A percentile compares a stretch with the other conserved stretches of the same genome.
These are phyloP conservation scores for Drosophila barbarae DNA, from an alignment of 2,888 invertebrate species.

Conservation along the genomic window DNA sequence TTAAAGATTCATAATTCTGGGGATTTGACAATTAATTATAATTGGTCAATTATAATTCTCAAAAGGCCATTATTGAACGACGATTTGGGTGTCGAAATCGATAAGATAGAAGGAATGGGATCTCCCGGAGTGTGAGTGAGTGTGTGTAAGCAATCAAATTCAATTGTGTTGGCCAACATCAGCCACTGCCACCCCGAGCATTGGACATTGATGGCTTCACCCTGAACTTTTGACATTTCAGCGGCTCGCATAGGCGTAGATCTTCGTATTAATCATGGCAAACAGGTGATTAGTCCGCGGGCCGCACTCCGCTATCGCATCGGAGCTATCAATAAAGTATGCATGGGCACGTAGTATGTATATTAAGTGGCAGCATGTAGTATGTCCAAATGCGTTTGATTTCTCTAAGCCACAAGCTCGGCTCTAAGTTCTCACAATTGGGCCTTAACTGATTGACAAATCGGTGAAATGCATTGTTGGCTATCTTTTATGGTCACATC, in stretches of 20 bases:
- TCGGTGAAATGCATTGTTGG: slow-evolving; percentile 31
- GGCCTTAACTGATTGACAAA: slow-evolving; percentile 22
- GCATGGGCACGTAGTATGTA: slow-evolving; percentile 24
- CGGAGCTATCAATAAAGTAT: slow-evolving; percentile 21
- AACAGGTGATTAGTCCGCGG: slow-evolving; percentile 33
- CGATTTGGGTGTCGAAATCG: slow-evolving; percentile 25
- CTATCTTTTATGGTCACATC: slow-evolving; percentile 26
- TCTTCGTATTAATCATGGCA: slow-evolving; percentile 38
- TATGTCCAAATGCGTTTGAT: slow-evolving; percentile 25
- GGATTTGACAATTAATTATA: slow-evolving; percentile 14
- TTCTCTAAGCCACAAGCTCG: not conserved
- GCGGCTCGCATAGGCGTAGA: slow-evolving; percentile 33
- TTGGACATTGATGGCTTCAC: slow-evolving; percentile 70
- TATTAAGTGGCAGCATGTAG: slow-evolving; percentile 5
- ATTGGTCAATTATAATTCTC: slow-evolving; percentile 27
- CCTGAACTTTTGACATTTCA: slow-evolving; percentile 68
- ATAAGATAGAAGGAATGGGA: slow-evolving; percentile 13
- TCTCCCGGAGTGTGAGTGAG: slow-evolving; percentile 10
- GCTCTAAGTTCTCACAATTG: slow-evolving; percentile 21
- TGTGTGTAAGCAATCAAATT: slow-evolving; percentile 23
- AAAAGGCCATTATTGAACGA: slow-evolving; percentile 13
- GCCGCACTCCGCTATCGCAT: slow-evolving; percentile 3
- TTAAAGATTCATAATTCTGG: slow-evolving; percentile 6
- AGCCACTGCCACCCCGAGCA: slow-evolving; percentile 39
- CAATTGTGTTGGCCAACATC: slow-evolving; percentile 33